phyloP scores from a whole-genome alignment of 2,888 invertebrate genomes.

The Mythimna loreyi region DNA sequence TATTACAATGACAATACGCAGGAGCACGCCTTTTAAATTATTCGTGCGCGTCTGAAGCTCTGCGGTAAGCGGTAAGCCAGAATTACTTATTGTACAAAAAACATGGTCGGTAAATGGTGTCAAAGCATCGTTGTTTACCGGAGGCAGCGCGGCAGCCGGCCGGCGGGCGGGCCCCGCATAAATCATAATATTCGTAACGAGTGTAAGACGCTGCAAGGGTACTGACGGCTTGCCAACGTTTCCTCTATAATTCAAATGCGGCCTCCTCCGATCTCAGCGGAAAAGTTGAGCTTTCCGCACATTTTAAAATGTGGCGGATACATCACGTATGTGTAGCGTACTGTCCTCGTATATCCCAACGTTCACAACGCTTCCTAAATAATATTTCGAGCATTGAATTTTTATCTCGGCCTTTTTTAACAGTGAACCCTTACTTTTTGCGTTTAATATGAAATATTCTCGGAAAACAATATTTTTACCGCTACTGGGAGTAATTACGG shows the following conservation, averaged over 20 bases:
- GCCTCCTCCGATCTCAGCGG: conserved; percentile 63
- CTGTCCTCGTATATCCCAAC: conserved; percentile 53
- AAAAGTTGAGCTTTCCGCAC: conserved; percentile 68
- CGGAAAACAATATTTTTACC: conserved; percentile 24
- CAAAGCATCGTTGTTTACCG: conserved; percentile 81
- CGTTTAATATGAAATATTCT: conserved; percentile 16
- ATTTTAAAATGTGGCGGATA: conserved; percentile 63
- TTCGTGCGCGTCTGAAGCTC: conserved; percentile 69
- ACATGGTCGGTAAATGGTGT: conserved; percentile 77
- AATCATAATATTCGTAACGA: conserved; percentile 80
- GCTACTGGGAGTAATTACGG: conserved; percentile 24
- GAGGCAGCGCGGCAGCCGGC: conserved; percentile 47
- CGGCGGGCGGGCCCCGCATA: conserved; percentile 65
- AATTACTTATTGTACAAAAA: conserved; percentile 71
- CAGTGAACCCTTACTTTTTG: conserved; percentile 18
- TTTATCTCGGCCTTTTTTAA: conserved; percentile 43
- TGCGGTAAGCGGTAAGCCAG: conserved; percentile 58
- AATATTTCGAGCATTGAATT: conserved; percentile 50
- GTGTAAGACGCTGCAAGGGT: conserved; percentile 68
- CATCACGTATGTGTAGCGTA: conserved; percentile 59
- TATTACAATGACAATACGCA: conserved; percentile 87
- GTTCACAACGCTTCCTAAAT: conserved; percentile 48
- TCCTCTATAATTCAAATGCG: conserved; percentile 71
- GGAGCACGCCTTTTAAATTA: conserved; percentile 84
- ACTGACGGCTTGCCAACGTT: conserved; percentile 65